Evolutionary conservation across 2,888 invertebrate genomes (phyloP).

Genomic region (Lasioglossum oenotherae): DNA sequence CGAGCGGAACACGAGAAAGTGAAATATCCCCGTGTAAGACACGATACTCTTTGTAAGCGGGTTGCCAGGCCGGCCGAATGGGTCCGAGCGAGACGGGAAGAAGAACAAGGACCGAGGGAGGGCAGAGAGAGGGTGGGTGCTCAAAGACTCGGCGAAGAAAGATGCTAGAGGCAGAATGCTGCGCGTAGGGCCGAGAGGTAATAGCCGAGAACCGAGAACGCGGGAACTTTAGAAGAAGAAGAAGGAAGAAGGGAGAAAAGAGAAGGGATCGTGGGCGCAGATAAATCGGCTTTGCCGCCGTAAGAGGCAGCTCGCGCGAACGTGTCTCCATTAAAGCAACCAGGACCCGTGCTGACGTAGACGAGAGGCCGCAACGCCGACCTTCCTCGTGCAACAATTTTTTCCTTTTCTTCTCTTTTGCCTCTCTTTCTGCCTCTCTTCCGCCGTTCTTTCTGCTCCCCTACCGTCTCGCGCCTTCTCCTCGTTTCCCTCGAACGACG

Average conservation of each 20-base stretch:
- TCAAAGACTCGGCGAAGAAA: slow-evolving; percentile 39
- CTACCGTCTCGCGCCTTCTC: not conserved
- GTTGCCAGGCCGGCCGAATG: slow-evolving; percentile 59
- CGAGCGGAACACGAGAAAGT: slow-evolving; percentile 75
- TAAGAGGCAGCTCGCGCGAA: slow-evolving; percentile 78
- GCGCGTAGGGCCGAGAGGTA: slow-evolving; percentile 42
- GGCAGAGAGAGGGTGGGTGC: slow-evolving; percentile 14
- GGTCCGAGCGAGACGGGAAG: slow-evolving; percentile 33
- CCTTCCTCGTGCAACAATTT: slow-evolving; percentile 34
- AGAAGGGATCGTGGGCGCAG: slow-evolving; percentile 75
- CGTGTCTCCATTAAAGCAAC: slow-evolving; percentile 80
- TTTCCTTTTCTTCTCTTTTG: slow-evolving; percentile 40
- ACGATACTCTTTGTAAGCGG: slow-evolving; percentile 72
- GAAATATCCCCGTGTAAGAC: slow-evolving; percentile 80
- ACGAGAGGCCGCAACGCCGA: slow-evolving; percentile 63
- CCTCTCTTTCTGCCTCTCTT: slow-evolving; percentile 8
- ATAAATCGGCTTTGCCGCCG: slow-evolving; percentile 81
- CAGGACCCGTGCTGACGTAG: slow-evolving; percentile 71
- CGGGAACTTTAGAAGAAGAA: slow-evolving; percentile 14
- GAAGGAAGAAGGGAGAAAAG: slow-evolving; percentile 32
- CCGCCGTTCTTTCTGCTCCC: not conserved
- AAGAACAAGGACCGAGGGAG: slow-evolving; percentile 3
- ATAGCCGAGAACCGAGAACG: slow-evolving; percentile 36
- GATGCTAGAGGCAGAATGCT: slow-evolving; percentile 25
- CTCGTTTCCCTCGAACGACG: not conserved